phyloP scores from a whole-genome alignment of 1,140 invertebrate species.

The Thaumetopoea pityocampa region DNA sequence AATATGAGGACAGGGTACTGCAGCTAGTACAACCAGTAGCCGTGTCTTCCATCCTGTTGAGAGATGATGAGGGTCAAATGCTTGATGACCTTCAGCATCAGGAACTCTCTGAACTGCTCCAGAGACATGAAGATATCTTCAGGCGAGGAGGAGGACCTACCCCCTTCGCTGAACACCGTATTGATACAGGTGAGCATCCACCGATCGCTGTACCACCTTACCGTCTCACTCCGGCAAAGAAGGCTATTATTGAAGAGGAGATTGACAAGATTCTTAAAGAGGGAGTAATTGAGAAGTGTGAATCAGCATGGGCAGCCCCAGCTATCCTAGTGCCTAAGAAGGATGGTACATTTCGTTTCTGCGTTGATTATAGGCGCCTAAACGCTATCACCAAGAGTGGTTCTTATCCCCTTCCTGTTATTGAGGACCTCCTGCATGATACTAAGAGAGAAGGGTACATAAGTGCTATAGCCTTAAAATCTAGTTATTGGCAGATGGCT shows the following conservation, averaged over 20 bases:
- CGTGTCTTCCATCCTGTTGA: not conserved
- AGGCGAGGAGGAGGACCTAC: conserved; percentile 20
- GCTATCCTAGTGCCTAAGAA: conserved; percentile 52
- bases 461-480: conserved; percentile 58
- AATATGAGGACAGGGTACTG: conserved; percentile 2
- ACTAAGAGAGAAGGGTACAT: conserved; percentile 50
- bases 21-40: not conserved
- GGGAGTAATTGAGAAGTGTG: conserved; percentile 15
- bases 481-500: conserved; percentile 65
- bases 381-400: conserved; percentile 14
- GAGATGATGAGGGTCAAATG: conserved; percentile 2
- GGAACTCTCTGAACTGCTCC: not conserved
- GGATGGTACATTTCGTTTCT: conserved; percentile 33
- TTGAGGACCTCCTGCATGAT: conserved; percentile 62
- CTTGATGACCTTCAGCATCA: not conserved
- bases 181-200: conserved; percentile 15
- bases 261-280: conserved; percentile 19
- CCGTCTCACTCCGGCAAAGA: conserved; percentile 16
- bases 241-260: conserved; percentile 13
- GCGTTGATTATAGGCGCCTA: conserved; percentile 37
- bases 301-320: conserved; percentile 27
- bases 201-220: conserved; percentile 26
- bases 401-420: conserved; percentile 72
- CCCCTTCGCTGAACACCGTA: conserved; percentile 14
- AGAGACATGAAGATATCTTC: conserved; percentile 16